A percentile compares a stretch with the other conserved stretches of the same genome.
Conservation (phyloP, 2,113 vertebrate species). For the Stegastes partitus region DNA sequence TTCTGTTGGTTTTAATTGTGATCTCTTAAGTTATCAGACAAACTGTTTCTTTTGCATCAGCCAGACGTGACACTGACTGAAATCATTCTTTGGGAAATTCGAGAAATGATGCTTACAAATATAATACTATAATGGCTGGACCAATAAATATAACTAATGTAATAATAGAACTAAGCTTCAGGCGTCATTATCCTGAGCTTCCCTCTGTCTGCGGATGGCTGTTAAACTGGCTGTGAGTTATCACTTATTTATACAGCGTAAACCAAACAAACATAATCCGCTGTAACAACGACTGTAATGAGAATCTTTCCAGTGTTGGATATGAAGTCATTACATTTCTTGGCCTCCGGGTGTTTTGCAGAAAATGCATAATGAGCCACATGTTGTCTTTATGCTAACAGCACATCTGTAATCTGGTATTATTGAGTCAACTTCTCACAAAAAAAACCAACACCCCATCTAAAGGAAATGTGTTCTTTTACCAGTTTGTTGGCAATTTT, state of each 20-base stretch:
- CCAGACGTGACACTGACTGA: no score
- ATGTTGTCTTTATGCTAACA: slow-evolving; percentile 28
- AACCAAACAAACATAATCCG: slow-evolving; percentile 43
- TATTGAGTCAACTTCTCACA: not conserved
- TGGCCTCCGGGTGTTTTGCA: slow-evolving; percentile 32
- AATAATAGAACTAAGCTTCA: slow-evolving; percentile 5
- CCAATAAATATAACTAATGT: slow-evolving; percentile 33
- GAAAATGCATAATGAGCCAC: slow-evolving; percentile 1
- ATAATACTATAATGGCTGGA: slow-evolving; percentile 7
- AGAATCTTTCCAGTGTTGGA: slow-evolving; percentile 30
- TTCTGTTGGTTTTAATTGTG: no score
- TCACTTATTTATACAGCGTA: slow-evolving; percentile 30
- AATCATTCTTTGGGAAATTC: not conserved
- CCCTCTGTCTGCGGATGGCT: slow-evolving; percentile 35
- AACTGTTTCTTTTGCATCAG: no score
- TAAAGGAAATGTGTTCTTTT: not conserved
- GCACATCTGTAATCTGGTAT: not conserved
- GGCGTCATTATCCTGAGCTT: slow-evolving; percentile 29
- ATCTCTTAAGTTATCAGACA: no score
- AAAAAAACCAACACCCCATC: not conserved
- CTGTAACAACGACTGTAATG: not conserved
- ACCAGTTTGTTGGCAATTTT: not conserved
- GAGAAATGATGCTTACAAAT: slow-evolving; percentile 5
- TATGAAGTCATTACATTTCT: slow-evolving; percentile 25
- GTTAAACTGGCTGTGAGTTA: slow-evolving; percentile 25